These are phyloP conservation scores for Tamandua tetradactyla DNA, from an alignment of 2,797 vertebrate genomes.

Conservation along the genomic window DNA sequence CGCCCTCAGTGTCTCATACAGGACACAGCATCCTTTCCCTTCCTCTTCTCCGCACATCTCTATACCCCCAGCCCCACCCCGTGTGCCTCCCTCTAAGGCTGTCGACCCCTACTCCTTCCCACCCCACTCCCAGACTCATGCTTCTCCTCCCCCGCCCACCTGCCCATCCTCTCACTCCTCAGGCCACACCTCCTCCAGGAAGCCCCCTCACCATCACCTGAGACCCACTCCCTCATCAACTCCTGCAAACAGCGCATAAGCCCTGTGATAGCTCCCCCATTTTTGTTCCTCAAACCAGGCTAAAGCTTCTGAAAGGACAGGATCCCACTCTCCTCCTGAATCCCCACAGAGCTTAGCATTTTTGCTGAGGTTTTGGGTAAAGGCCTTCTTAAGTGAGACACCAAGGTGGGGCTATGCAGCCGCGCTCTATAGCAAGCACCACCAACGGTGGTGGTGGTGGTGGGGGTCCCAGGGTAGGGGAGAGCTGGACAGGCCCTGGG, in stretches of 20 bases:
- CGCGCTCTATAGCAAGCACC: not conserved
- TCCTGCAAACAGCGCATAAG: not conserved
- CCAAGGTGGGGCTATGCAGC: not conserved
- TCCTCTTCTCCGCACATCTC: rapidly evolving
- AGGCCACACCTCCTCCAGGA: not conserved
- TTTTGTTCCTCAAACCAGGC: not conserved
- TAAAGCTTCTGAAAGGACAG: not conserved
- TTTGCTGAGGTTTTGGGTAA: not conserved
- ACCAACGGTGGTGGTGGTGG: no score
- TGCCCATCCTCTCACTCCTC: not conserved
- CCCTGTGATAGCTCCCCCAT: not conserved
- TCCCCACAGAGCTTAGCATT: not conserved
- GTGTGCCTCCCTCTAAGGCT: not conserved
- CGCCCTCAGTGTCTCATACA: conserved; percentile 12
- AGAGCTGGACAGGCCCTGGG: not conserved
- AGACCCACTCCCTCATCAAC: not conserved
- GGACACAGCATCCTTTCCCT: not conserved
- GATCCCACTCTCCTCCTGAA: not conserved
- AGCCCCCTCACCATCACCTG: not conserved
- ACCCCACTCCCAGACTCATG: not conserved
- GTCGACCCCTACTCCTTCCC: not conserved
- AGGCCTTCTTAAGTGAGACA: not conserved
- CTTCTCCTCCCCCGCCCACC: not conserved
- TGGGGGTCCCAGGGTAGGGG: not conserved
- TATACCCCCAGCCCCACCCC: no score